phyloP scores from a whole-genome alignment of 2,888 invertebrate genomes.

The Deroplatys truncata region DNA sequence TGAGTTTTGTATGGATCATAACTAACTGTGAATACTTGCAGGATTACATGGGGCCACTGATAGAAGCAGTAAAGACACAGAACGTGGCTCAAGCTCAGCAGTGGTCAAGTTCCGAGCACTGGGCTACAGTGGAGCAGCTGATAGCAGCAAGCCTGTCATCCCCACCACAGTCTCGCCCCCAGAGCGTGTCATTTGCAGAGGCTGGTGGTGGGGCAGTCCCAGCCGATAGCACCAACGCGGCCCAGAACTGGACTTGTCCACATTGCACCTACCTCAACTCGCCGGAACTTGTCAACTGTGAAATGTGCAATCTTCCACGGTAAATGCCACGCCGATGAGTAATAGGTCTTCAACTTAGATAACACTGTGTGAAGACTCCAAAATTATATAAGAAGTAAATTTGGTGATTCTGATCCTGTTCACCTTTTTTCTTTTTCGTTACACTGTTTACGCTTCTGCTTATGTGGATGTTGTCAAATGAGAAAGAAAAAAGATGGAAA shows the following conservation, averaged over 20 bases:
- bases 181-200: conserved; percentile 25
- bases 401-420: not conserved
- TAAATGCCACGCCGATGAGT: conserved; percentile 35
- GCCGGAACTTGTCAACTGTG: conserved; percentile 70
- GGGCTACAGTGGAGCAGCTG: conserved; percentile 81
- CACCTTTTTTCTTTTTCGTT: not conserved
- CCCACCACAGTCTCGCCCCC: conserved; percentile 34
- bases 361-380: not conserved
- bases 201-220: not conserved
- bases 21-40: conserved; percentile 37
- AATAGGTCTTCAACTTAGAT: not conserved
- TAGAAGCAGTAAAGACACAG: conserved; percentile 69
- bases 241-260: conserved; percentile 74
- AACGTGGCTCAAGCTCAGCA: conserved; percentile 67
- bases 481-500: not conserved
- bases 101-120: conserved; percentile 79
- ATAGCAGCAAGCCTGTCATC: conserved; percentile 55
- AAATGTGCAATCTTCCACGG: conserved; percentile 89
- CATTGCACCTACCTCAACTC: conserved; percentile 93
- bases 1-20: too few relatives aligned
- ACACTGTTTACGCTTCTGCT: not conserved
- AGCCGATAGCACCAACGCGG: not conserved
- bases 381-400: not conserved
- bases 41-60: conserved; percentile 68
- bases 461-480: not conserved